Conservation (phyloP, 1,140 invertebrate genomes). For the Helicoverpa zea region DNA sequence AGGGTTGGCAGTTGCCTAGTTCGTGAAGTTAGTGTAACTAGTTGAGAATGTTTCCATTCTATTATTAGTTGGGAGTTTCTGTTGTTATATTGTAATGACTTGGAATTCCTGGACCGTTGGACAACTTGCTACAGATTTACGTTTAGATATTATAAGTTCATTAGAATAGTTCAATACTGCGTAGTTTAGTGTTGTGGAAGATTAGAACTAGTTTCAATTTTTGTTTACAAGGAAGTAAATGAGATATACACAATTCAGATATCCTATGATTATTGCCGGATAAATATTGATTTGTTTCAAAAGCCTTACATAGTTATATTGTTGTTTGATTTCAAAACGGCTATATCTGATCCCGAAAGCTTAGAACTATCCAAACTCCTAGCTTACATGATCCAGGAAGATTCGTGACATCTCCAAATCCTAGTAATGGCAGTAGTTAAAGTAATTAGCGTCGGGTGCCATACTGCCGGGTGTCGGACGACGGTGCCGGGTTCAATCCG, state of each 20-base stretch:
- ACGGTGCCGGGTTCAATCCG: not conserved
- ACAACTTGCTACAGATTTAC: conserved; percentile 7
- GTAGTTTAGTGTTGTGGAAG: not conserved
- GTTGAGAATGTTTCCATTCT: conserved; percentile 26
- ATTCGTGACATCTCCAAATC: not conserved
- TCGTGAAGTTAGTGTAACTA: conserved; percentile 7
- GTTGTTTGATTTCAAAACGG: too few relatives aligned
- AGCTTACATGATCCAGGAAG: not conserved
- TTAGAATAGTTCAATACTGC: not conserved
- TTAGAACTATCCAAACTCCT: too few relatives aligned
- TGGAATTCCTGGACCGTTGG: not conserved
- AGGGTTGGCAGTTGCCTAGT: conserved; percentile 6
- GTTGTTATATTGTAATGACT: conserved; percentile 39
- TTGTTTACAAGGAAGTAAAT: too few relatives aligned
- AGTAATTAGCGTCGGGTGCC: conserved; percentile 25
- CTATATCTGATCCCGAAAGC: too few relatives aligned
- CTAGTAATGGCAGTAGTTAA: conserved; percentile 15
- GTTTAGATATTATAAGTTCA: conserved; percentile 13
- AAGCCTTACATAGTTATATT: too few relatives aligned
- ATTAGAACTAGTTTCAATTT: not conserved
- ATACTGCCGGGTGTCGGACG: not conserved
- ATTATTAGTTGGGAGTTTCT: conserved; percentile 15
- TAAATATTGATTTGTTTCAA: too few relatives aligned
- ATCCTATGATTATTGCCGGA: too few relatives aligned
- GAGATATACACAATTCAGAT: too few relatives aligned